These are phyloP conservation scores for Tholera decimalis DNA, from an alignment of 2,888 invertebrate genomes.

Conservation along the genomic window DNA sequence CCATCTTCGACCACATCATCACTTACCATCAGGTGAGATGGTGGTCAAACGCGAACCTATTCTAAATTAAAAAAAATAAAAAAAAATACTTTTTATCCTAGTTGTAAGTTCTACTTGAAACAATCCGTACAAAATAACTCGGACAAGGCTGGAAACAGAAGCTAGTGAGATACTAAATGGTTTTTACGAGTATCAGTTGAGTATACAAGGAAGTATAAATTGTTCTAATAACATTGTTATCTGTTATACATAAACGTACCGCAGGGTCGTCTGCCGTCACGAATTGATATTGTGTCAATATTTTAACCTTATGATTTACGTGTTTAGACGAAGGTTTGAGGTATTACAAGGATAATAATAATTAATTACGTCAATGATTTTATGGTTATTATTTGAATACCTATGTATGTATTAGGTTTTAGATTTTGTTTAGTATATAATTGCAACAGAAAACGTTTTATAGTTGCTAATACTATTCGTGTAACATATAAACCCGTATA, in stretches of 20 bases:
- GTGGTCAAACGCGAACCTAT: no score
- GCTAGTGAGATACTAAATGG: constrained; percentile 37
- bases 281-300: constrained; percentile 56
- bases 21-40: no score
- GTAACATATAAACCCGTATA: no score
- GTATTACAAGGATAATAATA: constrained; percentile 36
- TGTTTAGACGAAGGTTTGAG: constrained; percentile 14
- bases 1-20: no score
- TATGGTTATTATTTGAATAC: constrained; percentile 4
- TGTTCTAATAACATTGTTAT: constrained; percentile 63
- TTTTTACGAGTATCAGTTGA: constrained; percentile 53
- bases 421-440: constrained; percentile 1
- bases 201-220: constrained; percentile 67
- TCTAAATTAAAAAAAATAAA: no score
- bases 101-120: not conserved
- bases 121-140: not conserved
- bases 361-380: constrained; percentile 9
- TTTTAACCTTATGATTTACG: constrained; percentile 40
- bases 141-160: not conserved
- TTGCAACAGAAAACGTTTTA: not conserved
- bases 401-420: not conserved
- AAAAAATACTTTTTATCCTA: not conserved
- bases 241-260: constrained; percentile 48
- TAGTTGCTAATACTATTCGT: no score
- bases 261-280: constrained; percentile 63